Base-by-base conservation (phyloP, 1,140 invertebrate genomes). In the Harpegnathos saltator region DNA sequence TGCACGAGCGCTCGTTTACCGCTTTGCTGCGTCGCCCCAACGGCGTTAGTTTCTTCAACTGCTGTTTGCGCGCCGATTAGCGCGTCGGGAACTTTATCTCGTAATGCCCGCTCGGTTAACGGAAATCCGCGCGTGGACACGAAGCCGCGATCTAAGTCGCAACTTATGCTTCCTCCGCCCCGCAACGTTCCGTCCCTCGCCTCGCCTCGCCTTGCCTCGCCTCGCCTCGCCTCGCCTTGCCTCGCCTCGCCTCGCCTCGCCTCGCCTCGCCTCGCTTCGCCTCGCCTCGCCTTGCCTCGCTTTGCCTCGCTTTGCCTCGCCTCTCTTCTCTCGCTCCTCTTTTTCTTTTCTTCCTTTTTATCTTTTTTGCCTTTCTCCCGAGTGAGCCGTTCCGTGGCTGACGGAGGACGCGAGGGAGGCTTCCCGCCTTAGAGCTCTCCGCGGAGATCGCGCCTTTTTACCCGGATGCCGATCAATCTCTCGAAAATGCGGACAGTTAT, bases 401-500 rank as follows among this genome's bases (percentile, higher is more conserved):
- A 87, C 33, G 17, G 63, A 48, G 48, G 77, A 63, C 72, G 26
- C 29, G 48, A 44, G 61, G 29, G 29, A 33, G 29, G 29, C 52
- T 82, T 77, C 62, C 69, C 50, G 33, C 48, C 69, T 54, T 65
- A 54, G 65, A 78, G 69, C 69, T 17, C 24, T 38, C 38, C 44
- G 26, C 11, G 54, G 22, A 14, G 62, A 65, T 87, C 38, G 71
- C 44, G 17, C 29, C 72, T 88, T 88, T 88, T 85, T 85, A 83
- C 56, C 24, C 17, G 12, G n/a, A 29, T 11, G 65, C 77, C 73
- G 86, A 89, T 89, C 86, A 89, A 88, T 89, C 87, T 88, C 69
- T 65, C 83, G 77, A 69, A 75, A 89, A 85, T 83, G 83, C 83
- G 78, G 80, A 88, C 83, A 88, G 87, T 88, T 88, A 88, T 88